Evolutionary conservation across 2,113 vertebrate species (phyloP).

Genomic region (Mustela lutreola): DNA sequence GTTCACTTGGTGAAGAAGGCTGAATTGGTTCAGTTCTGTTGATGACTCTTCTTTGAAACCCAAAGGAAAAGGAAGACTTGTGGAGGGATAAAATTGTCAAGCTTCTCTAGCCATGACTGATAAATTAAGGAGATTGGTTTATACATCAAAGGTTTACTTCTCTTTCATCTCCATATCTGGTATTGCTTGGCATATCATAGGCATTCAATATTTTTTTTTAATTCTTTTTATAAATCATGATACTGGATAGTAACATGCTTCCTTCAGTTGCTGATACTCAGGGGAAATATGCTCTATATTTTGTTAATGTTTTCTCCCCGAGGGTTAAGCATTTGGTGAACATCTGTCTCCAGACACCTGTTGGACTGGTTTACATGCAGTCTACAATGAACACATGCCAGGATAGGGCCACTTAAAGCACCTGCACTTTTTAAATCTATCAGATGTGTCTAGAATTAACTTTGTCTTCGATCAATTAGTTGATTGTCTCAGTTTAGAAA

Average conservation of each 20-base stretch:
- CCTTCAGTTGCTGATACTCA: slow-evolving; percentile 16
- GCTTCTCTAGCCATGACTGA: neutral
- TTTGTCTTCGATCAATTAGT: neutral
- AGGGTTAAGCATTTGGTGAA: slow-evolving; percentile 62
- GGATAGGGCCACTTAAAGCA: neutral
- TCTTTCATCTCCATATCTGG: neutral
- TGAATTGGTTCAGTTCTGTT: neutral
- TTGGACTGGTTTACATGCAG: slow-evolving; percentile 22
- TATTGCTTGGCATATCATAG: neutral
- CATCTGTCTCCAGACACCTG: slow-evolving; percentile 76
- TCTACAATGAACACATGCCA: slow-evolving; percentile 5
- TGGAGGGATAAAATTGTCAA: neutral
- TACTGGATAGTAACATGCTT: slow-evolving; percentile 25
- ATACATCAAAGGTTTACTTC: neutral
- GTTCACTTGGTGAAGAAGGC: neutral
- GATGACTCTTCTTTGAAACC: neutral
- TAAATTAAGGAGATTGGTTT: neutral
- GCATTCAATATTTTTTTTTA: neutral
- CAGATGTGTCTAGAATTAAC: neutral
- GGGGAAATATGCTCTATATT: slow-evolving; percentile 13
- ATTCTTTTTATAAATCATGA: slow-evolving; percentile 32
- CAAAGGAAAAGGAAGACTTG: neutral
- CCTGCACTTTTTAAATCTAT: neutral
- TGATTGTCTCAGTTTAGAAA: slow-evolving; percentile 22
- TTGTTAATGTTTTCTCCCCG: slow-evolving; percentile 61